Conservation (phyloP, 2,888 invertebrate genomes). For the Calliscelio sp. region DNA sequence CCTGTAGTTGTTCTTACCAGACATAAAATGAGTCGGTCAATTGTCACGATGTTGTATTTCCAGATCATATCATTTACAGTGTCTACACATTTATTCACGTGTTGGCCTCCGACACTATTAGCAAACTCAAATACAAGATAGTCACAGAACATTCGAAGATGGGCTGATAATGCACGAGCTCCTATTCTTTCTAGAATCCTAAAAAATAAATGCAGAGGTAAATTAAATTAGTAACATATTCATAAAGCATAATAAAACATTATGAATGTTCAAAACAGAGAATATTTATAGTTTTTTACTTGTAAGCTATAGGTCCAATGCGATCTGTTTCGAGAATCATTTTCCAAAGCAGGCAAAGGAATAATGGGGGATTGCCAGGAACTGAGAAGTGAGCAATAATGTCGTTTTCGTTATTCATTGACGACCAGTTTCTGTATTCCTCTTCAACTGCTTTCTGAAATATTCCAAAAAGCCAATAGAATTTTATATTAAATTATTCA, state of each 20-base stretch:
- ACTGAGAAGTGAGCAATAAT: slow-evolving; percentile 98
- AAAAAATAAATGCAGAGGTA: too few species aligned
- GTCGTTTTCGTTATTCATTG: slow-evolving; percentile 98
- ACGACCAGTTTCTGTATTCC: slow-evolving; percentile 98
- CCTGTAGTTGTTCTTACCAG: too few species aligned
- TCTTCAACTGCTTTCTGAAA: slow-evolving; percentile 94
- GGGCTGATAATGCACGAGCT: slow-evolving; percentile 95
- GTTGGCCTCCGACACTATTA: slow-evolving; percentile 94
- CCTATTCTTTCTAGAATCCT: slow-evolving; percentile 98
- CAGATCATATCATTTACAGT: slow-evolving; percentile 98
- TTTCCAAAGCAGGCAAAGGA: slow-evolving; percentile 97
- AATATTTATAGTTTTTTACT: slow-evolving; percentile 87
- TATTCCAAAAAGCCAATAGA: too few species aligned
- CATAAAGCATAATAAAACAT: too few species aligned
- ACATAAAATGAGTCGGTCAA: slow-evolving; percentile 96
- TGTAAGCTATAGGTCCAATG: slow-evolving; percentile 97
- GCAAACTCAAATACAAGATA: slow-evolving; percentile 97
- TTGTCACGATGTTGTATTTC: slow-evolving; percentile 98
- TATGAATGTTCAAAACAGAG: too few species aligned
- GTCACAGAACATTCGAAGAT: slow-evolving; percentile 97
- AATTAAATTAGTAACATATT: too few species aligned
- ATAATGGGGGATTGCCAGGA: slow-evolving; percentile 96
- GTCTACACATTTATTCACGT: slow-evolving; percentile 97
- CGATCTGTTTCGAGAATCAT: slow-evolving; percentile 97
- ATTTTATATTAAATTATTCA: too few species aligned